These are phyloP conservation scores for Papilio polytes DNA, from an alignment of 1,140 invertebrate genomes.

Conservation along the genomic window DNA sequence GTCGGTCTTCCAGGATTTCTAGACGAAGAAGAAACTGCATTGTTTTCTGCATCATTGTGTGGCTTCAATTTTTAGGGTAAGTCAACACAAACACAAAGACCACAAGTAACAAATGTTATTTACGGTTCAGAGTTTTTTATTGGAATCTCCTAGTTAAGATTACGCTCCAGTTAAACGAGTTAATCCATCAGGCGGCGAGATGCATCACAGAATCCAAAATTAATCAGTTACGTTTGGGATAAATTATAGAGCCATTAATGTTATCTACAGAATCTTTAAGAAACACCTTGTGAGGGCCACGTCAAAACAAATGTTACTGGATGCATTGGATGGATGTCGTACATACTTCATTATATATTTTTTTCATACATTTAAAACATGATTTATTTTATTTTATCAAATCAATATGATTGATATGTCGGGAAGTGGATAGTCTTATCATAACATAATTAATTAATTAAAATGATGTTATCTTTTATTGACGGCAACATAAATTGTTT, in stretches of 20 bases:
- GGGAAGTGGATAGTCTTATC: not conserved
- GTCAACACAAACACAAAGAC: not conserved
- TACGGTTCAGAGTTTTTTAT: not conserved
- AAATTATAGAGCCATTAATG: slow-evolving; percentile 8
- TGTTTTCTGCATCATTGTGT: not conserved
- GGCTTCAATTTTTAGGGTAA: not conserved
- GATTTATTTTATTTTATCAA: not conserved
- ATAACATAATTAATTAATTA: not conserved
- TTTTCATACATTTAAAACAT: not conserved
- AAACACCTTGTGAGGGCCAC: not conserved
- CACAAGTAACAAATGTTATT: not conserved
- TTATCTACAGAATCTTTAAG: slow-evolving; percentile 21
- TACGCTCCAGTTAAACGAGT: slow-evolving; percentile 2
- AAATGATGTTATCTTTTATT: not conserved
- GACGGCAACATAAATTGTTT: not conserved
- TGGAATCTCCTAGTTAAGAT: not conserved
- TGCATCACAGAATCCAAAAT: slow-evolving; percentile 22
- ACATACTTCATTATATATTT: not conserved
- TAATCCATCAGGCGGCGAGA: slow-evolving; percentile 29
- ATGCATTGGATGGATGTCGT: not conserved
- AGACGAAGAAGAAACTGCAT: not conserved
- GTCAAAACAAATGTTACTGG: not conserved
- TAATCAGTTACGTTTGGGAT: slow-evolving; percentile 30
- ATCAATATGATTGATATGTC: not conserved
- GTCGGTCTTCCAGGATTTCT: no score